Base-by-base conservation (phyloP, 2,888 invertebrate species). In the Drosophila meridiana region DNA sequence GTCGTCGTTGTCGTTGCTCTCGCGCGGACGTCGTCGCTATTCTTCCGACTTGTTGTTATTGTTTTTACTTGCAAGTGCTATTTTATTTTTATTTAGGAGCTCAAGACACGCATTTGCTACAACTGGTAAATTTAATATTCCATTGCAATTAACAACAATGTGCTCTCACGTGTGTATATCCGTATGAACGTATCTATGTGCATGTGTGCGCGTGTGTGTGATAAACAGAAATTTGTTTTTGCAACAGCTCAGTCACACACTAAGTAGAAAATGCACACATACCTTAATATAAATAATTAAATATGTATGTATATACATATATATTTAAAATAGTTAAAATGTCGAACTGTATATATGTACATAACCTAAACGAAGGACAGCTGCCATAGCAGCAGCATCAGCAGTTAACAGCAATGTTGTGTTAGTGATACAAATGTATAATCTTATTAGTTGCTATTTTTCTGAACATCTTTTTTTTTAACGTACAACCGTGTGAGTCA, bases 21-120 rank as follows among this genome's bases (percentile, higher is more conserved):
- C 73, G 73, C 62, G 77, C 69, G 77, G 77, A 69, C 59, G 62
- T 78, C 74, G 74, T 70, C 68, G 78, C 63, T 78, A 74, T 66
- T 71, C 63, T 71, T 75, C 78, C 74, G 78, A 78, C 61, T 74
- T 75, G 75, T 78, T 78, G 78, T 78, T 78, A 78, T 78, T 78
- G 78, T 78, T 78, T 78, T 78, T 78, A 70, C 67, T 74, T 78
- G 69, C 61, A 78, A 70, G 70, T 50, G 68, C 50, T 78, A 69
- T 70, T 9, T 77, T 70, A 64, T 73, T 76, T 74, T 74, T 77
- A 64, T 73, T 77, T 64, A 52, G 62, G 64, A 69, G 43, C 57
- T 26, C 61, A 78, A 68, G 55, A 63, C 78, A 70, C 65, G 62
- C 68, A 64, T 78, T 68, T 63, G 38, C 40, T 63, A 20, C 48